Base-by-base conservation (phyloP, 2,888 invertebrate genomes). In the Mantis religiosa region DNA sequence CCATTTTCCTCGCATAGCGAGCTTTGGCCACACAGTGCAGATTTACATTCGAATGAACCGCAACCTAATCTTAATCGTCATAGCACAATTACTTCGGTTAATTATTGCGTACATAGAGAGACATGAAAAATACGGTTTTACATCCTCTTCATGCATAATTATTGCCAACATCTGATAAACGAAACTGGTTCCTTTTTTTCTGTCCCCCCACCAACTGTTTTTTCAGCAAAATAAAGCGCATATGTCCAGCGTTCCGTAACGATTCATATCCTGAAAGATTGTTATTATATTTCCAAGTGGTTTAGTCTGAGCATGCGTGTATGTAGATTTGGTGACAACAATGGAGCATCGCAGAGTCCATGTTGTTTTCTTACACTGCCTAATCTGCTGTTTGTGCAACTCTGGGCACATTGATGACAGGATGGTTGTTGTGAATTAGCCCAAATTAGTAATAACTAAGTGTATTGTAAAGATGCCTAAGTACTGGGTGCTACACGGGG, bases 101-200 rank as follows among this genome's bases (percentile, higher is more conserved):
- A 87, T 87, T 87, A 87, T 87, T 87, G 82, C 87, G 82, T 87
- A 87, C 87, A 30, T 71, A 71, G 34, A 87, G 82, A 87, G 87
- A 86, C 86, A 86, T 86, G 86, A 86, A 86, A 86, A 86, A 71
- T 86, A 86, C 30, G 81, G 86, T 86, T 86, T 85, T 85, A 87
- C 88, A 89, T 89, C 89, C 89, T 89, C 88, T 89, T 88, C 89
- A 89, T 88, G 89, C 89, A 88, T 89, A 89, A 89, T 89, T 89
- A 88, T 89, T 88, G 86, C 88, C 85, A 82, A 86, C 41, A 89
- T 89, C 89, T 87, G 89, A 89, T 89, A 89, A 71, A 71, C 28
- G 41, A 89, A 89, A 89, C 87, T 82, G 87, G 87, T 87, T 87
- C 34, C 34, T 28, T 81, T 87, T n/a, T 85, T 85, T 85, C 85